Percentiles rank a stretch among this genome's conserved stretches.
Evolutionary conservation across 2,888 invertebrate genomes (phyloP).

Genomic region (Ormyrus nitidulus): DNA sequence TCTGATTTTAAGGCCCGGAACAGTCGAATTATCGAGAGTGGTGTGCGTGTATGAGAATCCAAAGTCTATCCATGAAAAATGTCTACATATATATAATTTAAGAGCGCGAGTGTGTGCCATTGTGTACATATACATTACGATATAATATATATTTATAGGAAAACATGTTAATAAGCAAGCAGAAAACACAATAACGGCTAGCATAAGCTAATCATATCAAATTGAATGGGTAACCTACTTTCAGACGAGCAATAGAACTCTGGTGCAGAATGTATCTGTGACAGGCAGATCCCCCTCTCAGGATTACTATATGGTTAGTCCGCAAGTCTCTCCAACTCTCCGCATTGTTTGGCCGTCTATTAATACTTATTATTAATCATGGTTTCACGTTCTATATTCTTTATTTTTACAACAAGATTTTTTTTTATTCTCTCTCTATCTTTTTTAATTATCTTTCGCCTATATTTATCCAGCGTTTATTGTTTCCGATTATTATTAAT

Average conservation of each 20-base stretch:
- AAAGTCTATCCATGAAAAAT: not conserved
- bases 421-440: constrained; percentile 56
- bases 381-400: constrained; percentile 58
- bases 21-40: not conserved
- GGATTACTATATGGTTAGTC: constrained; percentile 76
- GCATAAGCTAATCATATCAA: constrained; percentile 70
- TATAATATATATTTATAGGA: constrained; percentile 33
- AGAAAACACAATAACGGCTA: constrained; percentile 63
- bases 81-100: not conserved
- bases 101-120: constrained; percentile 23
- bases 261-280: constrained; percentile 76
- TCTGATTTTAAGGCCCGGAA: not conserved
- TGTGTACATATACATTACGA: constrained; percentile 11
- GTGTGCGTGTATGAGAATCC: constrained; percentile 6
- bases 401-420: constrained; percentile 41
- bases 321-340: constrained; percentile 74
- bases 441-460: constrained; percentile 54
- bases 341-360: constrained; percentile 75
- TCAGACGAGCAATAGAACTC: constrained; percentile 76
- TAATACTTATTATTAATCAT: constrained; percentile 71
- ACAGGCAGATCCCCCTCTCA: constrained; percentile 76
- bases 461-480: constrained; percentile 48
- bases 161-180: constrained; percentile 52
- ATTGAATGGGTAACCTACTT: constrained; percentile 76
- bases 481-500: constrained; percentile 1